A percentile compares a stretch with the other conserved stretches of the same genome.
phyloP scores from a whole-genome alignment of 2,113 vertebrate genomes.

The Typhlomys cinereus region DNA sequence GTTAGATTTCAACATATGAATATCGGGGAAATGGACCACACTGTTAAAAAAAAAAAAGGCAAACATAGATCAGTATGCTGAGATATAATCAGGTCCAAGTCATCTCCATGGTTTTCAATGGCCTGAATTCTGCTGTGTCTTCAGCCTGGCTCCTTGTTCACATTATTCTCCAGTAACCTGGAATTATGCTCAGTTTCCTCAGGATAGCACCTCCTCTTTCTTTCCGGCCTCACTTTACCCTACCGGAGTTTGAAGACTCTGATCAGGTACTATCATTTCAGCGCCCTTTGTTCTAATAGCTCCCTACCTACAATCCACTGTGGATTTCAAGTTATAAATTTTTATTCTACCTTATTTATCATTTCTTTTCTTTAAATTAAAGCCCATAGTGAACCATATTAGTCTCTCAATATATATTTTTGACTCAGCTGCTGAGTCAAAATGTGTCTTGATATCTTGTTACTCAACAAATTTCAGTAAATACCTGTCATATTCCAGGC shows the following conservation, averaged over 20 bases:
- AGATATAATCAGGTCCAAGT: not conserved
- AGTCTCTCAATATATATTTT: not conserved
- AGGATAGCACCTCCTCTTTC: not conserved
- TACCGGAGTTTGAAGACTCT: not conserved
- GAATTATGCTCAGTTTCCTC: not conserved
- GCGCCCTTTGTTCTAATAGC: not conserved
- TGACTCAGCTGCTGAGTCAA: not conserved
- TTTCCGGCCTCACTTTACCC: not conserved
- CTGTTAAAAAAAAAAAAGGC: not conserved
- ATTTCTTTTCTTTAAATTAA: not conserved
- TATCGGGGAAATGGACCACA: not conserved
- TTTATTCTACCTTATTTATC: not conserved
- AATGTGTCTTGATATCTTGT: not conserved
- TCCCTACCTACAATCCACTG: not conserved
- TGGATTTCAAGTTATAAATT: not conserved
- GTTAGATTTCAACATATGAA: not conserved
- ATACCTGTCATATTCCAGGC: not conserved
- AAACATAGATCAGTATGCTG: not conserved
- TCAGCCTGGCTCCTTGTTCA: not conserved
- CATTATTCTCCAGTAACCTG: not conserved
- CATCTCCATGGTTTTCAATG: not conserved
- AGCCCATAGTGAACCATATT: not conserved
- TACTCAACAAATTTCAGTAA: not conserved
- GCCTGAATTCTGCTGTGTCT: not conserved
- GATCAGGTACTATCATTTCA: not conserved